Evolutionary conservation across 2,888 invertebrate genomes (phyloP), one percentile per base, ranked within the genome.

Genomic region (Euzetes globulus): DNA sequence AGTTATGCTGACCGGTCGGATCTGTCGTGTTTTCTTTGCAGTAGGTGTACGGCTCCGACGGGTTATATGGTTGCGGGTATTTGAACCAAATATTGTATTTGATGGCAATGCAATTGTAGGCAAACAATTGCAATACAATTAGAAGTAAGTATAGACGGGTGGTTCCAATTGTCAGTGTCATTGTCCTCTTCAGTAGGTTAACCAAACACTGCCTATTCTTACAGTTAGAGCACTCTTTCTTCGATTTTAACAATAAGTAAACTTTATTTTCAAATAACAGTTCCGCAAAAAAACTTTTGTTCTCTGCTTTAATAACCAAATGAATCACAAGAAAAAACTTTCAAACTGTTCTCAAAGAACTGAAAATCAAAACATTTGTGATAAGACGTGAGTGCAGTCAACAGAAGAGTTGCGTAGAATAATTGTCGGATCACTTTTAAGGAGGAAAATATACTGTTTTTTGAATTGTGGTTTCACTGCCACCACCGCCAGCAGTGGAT

Each of bases 81-180:
- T 72, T 72, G 72, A 72, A 72, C 72, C 72, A 72, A 72, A 72
- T 72, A 29, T 72, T 60, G 22, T 72, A 72, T 41, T 60, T 55
- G 19, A 72, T 58, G 19, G 29, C 72, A 19, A 22, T 6, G 19
- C 37, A 41, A 13, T 41, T 11, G 41, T 45, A 27, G 1, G 63
- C 63, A 37, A 68, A 68, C 68, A 68, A 41, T 41, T 41, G 41
- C 7, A 41, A 68, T 41, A 68, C 41, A 41, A 45, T 41, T 9
- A 22, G n/a, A 33, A 63, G 37, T 33, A 33, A 29, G 33, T 63
- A 19, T 9, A 63, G 37, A 63, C 63, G 55, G 55, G 55, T 63
- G 63, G 33, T 22, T 41, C 19, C 17, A 41, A 17, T 45, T 68
- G 41, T 22, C 19, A 22, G 68, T 68, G 68, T 68, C 68, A 68